Evolutionary conservation across 1,140 invertebrate species (phyloP).

Genomic region (Hermetia illucens): DNA sequence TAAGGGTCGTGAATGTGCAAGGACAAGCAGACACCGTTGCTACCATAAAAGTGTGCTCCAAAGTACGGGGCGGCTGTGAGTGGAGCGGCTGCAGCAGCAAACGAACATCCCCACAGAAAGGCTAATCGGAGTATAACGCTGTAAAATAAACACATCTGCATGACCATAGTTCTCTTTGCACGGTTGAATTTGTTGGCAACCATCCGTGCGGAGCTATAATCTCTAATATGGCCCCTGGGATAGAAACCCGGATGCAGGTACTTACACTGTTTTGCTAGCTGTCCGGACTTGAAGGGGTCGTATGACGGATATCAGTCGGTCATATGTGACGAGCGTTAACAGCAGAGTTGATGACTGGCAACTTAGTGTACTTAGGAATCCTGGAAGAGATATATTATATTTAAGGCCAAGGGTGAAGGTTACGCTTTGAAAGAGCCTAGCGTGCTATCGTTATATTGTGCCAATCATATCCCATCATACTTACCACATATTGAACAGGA

Average conservation of each 20-base stretch:
- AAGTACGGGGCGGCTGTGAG: slow-evolving; percentile 32
- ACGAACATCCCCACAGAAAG: slow-evolving; percentile 35
- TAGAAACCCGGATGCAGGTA: no score
- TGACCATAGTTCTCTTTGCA: not conserved
- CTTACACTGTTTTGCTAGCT: slow-evolving; percentile 18
- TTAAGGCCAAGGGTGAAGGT: slow-evolving; percentile 3
- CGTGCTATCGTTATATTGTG: not conserved
- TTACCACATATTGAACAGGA: slow-evolving; percentile 38
- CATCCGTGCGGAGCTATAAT: no score
- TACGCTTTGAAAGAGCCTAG: not conserved
- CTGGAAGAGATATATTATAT: slow-evolving; percentile 15
- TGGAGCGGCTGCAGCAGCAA: slow-evolving; percentile 38
- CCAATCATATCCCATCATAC: slow-evolving; percentile 9
- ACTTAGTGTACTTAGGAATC: slow-evolving; percentile 50
- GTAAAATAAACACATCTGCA: slow-evolving; percentile 4
- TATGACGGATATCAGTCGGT: slow-evolving; percentile 44
- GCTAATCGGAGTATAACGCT: slow-evolving; percentile 30
- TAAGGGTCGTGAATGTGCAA: slow-evolving; percentile 47
- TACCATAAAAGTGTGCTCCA: slow-evolving; percentile 40
- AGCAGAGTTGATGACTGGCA: slow-evolving; percentile 50
- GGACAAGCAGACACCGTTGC: slow-evolving; percentile 45
- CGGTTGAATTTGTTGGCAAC: no score
- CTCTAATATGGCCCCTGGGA: no score
- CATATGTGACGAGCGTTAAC: slow-evolving; percentile 46
- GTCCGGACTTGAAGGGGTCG: slow-evolving; percentile 35